A percentile compares a stretch with the other conserved stretches of the same genome.
Evolutionary conservation across 2,113 vertebrate species (phyloP).

Genomic region (Myrmecobius fasciatus): DNA sequence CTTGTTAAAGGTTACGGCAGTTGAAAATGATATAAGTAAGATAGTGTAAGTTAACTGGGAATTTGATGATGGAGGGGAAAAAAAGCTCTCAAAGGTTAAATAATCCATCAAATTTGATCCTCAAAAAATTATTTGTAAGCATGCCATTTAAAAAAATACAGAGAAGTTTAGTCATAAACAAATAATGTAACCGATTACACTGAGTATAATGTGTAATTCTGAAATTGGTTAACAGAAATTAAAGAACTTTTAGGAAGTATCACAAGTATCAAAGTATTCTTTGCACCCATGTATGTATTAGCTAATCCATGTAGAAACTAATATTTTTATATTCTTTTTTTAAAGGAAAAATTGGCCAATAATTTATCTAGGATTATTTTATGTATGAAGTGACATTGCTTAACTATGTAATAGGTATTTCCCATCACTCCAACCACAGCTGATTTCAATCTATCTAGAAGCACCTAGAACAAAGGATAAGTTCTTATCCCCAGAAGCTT

Average conservation of each 20-base stretch:
- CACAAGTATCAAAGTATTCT: conserved; percentile 1
- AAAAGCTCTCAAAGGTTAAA: not conserved
- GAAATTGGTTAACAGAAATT: conserved; percentile 37
- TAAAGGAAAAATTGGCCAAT: not conserved
- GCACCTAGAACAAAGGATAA: not conserved
- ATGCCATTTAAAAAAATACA: not conserved
- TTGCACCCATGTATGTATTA: conserved; percentile 20
- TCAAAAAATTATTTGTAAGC: not conserved
- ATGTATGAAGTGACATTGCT: not conserved
- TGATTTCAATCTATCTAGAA: no score
- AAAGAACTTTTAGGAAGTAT: conserved; percentile 33
- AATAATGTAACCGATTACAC: not conserved
- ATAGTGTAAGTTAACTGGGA: conserved; percentile 14
- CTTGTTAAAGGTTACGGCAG: conserved; percentile 36
- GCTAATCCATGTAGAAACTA: not conserved
- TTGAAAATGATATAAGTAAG: not conserved
- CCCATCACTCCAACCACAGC: no score
- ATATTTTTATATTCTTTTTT: not conserved
- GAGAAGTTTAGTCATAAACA: not conserved
- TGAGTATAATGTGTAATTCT: not conserved
- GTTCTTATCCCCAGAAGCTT: not conserved
- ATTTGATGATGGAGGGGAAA: conserved; percentile 1
- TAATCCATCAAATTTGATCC: not conserved
- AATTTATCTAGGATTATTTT: not conserved
- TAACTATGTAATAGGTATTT: not conserved